Evolutionary conservation across 1,140 invertebrate genomes (phyloP), one percentile per base, ranked within the genome.

Genomic region (Diorhabda elongata): DNA sequence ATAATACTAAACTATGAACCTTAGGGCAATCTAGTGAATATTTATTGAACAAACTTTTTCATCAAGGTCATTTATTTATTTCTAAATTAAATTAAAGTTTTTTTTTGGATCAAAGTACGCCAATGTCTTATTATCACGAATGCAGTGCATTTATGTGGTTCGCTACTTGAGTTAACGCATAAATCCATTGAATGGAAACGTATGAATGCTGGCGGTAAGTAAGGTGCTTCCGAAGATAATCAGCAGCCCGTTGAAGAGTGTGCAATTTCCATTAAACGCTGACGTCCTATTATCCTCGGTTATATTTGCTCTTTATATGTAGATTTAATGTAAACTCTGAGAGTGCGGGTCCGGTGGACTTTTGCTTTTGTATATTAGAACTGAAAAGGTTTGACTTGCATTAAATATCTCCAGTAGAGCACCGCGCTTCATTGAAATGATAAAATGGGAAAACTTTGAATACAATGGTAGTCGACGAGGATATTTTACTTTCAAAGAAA

Each of bases 271-370:
- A 52, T 52, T 52, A 52, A 26, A 52, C 47, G 47, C 47, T 52
- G 47, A 52, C 47, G 47, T 52, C 47, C 47, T 52, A 52, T 52
- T 52, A 52, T 52, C 47, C 47, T 52, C 47, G 47, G 47, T 52
- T 52, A 52, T 52, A 52, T 52, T 52, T 52, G 47, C 47, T 52
- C 47, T 52, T 52, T 52, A 52, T 52, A 52, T 52, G 47, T 52
- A 52, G 47, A 52, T 52, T 52, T 52, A 52, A 52, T 52, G 47
- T 52, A 52, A 52, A 52, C 47, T 52, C 47, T 52, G 47, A 6
- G n/a, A 52, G 47, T 52, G n/a, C 47, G 47, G 47, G 47, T 52
- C 47, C 47, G 47, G 6, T n/a, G 47, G 47, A 52, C 47, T 52
- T 52, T 52, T 52, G 47, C 47, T 52, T 8, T 52, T 8, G 47